A percentile compares a stretch with the other conserved stretches of the same genome.
These are phyloP conservation scores for Tribolium castaneum DNA, from an alignment of 1,140 invertebrate genomes.

Conservation along the genomic window DNA sequence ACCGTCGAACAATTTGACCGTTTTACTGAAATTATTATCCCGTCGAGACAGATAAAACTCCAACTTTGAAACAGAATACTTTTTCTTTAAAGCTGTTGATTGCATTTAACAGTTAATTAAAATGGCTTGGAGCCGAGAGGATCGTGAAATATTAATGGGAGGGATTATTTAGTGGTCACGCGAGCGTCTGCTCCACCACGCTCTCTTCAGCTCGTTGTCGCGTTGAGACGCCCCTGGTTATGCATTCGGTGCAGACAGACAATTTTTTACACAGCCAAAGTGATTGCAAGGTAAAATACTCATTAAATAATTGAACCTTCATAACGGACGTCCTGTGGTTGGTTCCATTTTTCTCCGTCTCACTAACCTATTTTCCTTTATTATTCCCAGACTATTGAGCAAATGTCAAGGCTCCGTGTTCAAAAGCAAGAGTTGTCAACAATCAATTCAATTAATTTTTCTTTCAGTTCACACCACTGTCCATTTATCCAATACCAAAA, in stretches of 20 bases:
- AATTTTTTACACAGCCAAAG: neutral
- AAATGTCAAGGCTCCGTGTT: conserved; percentile 20
- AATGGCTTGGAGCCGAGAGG: conserved; percentile 28
- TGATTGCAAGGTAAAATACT: neutral
- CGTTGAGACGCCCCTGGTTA: conserved; percentile 32
- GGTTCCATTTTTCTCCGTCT: conserved; percentile 12
- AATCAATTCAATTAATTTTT: conserved; percentile 8
- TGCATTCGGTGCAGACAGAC: neutral
- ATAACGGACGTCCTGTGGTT: conserved; percentile 11
- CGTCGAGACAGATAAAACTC: conserved; percentile 31
- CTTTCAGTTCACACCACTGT: too few relatives aligned
- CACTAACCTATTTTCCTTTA: conserved; percentile 22
- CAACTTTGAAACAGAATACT: conserved; percentile 35
- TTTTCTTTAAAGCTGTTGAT: conserved; percentile 38
- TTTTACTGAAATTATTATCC: conserved; percentile 33
- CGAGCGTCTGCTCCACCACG: conserved; percentile 26
- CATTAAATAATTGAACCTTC: neutral
- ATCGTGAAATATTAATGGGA: conserved; percentile 41
- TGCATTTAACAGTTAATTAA: conserved; percentile 44
- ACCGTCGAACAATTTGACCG: conserved; percentile 31
- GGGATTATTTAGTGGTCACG: conserved; percentile 39
- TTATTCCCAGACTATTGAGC: conserved; percentile 4
- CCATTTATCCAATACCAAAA: too few relatives aligned
- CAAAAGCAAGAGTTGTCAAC: neutral
- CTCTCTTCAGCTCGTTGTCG: conserved; percentile 28